These are phyloP conservation scores for Itoplectis maculator DNA, from an alignment of 2,888 invertebrate species.

Conservation along the genomic window DNA sequence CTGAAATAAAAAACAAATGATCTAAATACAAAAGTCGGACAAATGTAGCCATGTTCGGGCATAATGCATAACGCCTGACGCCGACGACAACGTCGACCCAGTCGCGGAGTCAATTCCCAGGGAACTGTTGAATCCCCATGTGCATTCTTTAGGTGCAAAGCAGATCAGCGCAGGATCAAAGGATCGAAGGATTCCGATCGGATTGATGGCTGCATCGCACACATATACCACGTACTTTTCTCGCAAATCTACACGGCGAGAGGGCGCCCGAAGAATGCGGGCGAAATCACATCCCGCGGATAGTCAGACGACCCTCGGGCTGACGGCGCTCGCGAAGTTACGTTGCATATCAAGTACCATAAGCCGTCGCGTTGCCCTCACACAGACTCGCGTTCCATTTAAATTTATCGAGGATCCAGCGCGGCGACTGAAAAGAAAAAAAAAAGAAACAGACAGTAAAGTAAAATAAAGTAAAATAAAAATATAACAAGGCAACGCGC, in stretches of 20 bases:
- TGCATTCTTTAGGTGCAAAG: conserved; percentile 74
- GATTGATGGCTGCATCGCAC: conserved; percentile 73
- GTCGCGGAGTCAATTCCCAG: conserved; percentile 65
- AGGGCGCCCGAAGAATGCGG: conserved; percentile 30
- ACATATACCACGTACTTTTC: conserved; percentile 43
- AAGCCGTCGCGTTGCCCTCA: conserved; percentile 44
- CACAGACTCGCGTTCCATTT: conserved; percentile 56
- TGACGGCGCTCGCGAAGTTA: neutral
- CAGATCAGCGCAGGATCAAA: conserved; percentile 78
- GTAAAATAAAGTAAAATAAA: conserved; percentile 20
- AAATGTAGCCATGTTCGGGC: neutral
- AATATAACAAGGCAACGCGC: conserved; percentile 1
- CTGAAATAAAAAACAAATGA: neutral
- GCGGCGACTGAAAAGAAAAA: neutral
- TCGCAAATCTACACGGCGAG: conserved; percentile 34
- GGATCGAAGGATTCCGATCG: conserved; percentile 77
- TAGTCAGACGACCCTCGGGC: conserved; percentile 33
- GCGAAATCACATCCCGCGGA: conserved; percentile 57
- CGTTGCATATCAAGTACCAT: conserved; percentile 47
- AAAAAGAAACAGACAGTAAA: conserved; percentile 8
- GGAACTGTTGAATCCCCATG: conserved; percentile 73
- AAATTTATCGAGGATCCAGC: conserved; percentile 54
- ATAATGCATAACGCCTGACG: conserved; percentile 14
- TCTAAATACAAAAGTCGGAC: neutral
- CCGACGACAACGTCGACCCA: conserved; percentile 57